Percentiles rank a stretch among this genome's conserved stretches.
phyloP scores from a whole-genome alignment of 2,113 vertebrate genomes.

The Atlantisia rogersi region DNA sequence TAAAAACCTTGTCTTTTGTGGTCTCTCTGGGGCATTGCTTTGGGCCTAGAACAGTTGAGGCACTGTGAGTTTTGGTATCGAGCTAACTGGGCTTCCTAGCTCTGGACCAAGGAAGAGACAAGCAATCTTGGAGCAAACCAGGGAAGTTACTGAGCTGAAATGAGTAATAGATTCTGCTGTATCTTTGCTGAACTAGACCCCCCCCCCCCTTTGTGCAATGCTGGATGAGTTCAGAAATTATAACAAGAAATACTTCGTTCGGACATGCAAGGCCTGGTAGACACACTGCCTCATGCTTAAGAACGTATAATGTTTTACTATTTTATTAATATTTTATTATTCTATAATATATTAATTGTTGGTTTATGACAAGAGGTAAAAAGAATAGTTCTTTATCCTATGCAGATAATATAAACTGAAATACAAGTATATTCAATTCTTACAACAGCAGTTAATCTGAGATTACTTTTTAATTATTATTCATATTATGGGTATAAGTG shows the following conservation, averaged over 20 bases:
- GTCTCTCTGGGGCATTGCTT: not conserved
- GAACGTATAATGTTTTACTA: not conserved
- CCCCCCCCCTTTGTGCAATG: fast-evolving
- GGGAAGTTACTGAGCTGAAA: not conserved
- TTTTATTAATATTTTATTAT: not conserved
- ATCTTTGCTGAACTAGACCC: not conserved
- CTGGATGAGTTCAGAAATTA: not conserved
- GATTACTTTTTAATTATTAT: not conserved
- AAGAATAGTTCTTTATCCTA: not conserved
- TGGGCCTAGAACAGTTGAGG: not conserved
- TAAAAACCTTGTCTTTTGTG: fast-evolving
- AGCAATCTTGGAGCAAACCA: not conserved
- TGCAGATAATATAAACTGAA: not conserved
- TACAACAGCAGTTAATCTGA: not conserved
- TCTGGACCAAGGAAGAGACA: not conserved
- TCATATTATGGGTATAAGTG: not conserved
- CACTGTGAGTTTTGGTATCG: not conserved
- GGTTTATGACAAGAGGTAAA: not conserved
- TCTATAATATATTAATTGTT: not conserved
- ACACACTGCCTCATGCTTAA: not conserved
- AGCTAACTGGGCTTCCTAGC: not conserved
- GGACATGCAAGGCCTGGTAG: not conserved
- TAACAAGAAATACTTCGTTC: not conserved
- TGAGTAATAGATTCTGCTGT: not conserved
- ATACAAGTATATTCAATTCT: not conserved